Conservation (phyloP, 2,797 vertebrate genomes). For the Gymnoscopelus braueri region DNA sequence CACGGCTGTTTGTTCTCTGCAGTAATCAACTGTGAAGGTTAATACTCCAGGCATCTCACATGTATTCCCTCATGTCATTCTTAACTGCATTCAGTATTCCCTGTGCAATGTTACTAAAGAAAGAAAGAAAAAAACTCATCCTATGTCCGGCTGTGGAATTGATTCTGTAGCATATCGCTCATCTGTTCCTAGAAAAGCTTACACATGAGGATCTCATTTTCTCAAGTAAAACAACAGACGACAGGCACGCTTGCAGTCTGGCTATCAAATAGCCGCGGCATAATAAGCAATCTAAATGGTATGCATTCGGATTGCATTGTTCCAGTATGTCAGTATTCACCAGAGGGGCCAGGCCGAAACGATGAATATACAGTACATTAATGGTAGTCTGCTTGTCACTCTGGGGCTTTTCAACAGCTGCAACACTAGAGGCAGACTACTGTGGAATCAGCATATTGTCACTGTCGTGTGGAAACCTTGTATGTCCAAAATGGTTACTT, state of each 20-base stretch:
- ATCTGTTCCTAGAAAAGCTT: conserved; percentile 18
- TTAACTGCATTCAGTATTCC: conserved; percentile 15
- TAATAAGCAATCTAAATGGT: conserved; percentile 9
- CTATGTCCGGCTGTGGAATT: conserved; percentile 6
- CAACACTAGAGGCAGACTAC: conserved; percentile 13
- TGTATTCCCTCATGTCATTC: conserved; percentile 5
- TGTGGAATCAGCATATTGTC: conserved; percentile 9
- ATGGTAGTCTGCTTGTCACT: conserved; percentile 3
- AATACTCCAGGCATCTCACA: background rate
- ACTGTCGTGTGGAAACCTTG: background rate
- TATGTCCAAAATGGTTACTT: background rate
- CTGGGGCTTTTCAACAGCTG: conserved; percentile 27
- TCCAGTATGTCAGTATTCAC: conserved; percentile 4
- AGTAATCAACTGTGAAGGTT: conserved; percentile 22
- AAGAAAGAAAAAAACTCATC: background rate
- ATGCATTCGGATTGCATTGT: background rate
- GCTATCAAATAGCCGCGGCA: conserved; percentile 17
- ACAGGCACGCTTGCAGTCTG: conserved; percentile 5
- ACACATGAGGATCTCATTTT: conserved; percentile 44
- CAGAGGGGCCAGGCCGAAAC: background rate
- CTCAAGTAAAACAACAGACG: conserved; percentile 20
- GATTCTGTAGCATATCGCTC: background rate
- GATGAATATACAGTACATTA: conserved; percentile 1
- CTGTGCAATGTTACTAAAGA: background rate
- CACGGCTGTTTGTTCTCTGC: conserved; percentile 1